Percentiles rank a stretch among this genome's conserved stretches.
These are phyloP conservation scores for Autographa pulchrina DNA, from an alignment of 2,888 invertebrate genomes.

Conservation along the genomic window DNA sequence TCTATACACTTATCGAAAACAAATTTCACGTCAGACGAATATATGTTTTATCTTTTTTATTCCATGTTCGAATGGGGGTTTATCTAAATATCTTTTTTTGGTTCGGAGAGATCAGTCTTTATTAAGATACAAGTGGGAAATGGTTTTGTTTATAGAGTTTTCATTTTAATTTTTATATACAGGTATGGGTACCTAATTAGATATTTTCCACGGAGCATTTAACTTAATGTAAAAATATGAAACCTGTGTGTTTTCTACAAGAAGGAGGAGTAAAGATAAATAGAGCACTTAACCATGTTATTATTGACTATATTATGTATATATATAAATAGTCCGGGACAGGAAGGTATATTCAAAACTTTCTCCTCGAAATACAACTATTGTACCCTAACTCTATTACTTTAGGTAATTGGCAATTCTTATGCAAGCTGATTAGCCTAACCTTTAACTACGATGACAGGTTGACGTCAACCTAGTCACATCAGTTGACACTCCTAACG, in stretches of 20 bases:
- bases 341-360: no score
- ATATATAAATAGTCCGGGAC: no score
- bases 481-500: neutral
- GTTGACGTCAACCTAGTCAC: neutral
- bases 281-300: no score
- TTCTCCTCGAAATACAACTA: no score
- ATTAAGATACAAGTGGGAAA: neutral
- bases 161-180: no score
- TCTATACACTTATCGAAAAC: conserved; percentile 53
- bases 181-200: no score
- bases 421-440: neutral
- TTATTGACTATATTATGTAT: no score
- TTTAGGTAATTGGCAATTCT: neutral
- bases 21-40: conserved; percentile 46
- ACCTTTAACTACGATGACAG: neutral
- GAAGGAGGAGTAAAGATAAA: no score
- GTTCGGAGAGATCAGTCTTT: neutral
- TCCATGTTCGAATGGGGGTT: conserved; percentile 28
- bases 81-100: conserved; percentile 37
- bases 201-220: no score
- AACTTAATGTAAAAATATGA: no score
- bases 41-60: conserved; percentile 32
- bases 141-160: neutral
- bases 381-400: neutral
- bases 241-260: no score